These are phyloP conservation scores for Philopotamus ludificatus DNA, from an alignment of 1,140 invertebrate species.

Conservation along the genomic window DNA sequence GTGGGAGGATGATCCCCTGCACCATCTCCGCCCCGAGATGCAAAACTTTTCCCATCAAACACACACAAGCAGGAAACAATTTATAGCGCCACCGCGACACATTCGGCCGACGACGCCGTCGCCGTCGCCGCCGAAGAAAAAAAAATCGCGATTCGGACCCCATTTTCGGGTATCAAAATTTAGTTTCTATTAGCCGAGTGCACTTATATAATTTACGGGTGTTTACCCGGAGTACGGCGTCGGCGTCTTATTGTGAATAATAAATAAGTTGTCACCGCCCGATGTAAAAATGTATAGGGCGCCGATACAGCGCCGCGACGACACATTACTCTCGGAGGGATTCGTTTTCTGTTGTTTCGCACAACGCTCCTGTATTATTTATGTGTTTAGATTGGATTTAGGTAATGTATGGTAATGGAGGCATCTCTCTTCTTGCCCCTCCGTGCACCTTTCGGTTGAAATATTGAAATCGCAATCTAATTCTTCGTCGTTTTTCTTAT, in stretches of 20 bases:
- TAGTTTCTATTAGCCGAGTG: constrained; percentile 37
- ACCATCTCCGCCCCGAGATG: too few species aligned
- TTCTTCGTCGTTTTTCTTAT: too few species aligned
- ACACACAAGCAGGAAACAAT: neutral
- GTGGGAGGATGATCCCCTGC: too few species aligned
- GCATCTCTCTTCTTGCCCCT: constrained; percentile 26
- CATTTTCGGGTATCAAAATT: too few species aligned
- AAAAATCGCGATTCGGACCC: too few species aligned
- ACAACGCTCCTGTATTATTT: constrained; percentile 37
- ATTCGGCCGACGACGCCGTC: too few species aligned
- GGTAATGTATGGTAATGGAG: constrained; percentile 39
- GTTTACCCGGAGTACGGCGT: constrained; percentile 23
- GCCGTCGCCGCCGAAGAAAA: too few species aligned
- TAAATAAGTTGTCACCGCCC: constrained; percentile 38
- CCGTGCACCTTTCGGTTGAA: neutral
- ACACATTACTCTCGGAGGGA: constrained; percentile 36
- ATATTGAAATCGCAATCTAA: too few species aligned
- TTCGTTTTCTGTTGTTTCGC: constrained; percentile 32
- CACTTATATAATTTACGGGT: constrained; percentile 37
- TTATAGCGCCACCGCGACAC: too few species aligned
- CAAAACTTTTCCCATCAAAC: too few species aligned
- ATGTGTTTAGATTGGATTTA: constrained; percentile 42
- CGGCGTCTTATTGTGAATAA: constrained; percentile 33
- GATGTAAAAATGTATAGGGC: constrained; percentile 13
- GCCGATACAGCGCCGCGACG: constrained; percentile 19